Evolutionary conservation across 2,888 invertebrate species (phyloP).

Genomic region (Eurytoma californica): DNA sequence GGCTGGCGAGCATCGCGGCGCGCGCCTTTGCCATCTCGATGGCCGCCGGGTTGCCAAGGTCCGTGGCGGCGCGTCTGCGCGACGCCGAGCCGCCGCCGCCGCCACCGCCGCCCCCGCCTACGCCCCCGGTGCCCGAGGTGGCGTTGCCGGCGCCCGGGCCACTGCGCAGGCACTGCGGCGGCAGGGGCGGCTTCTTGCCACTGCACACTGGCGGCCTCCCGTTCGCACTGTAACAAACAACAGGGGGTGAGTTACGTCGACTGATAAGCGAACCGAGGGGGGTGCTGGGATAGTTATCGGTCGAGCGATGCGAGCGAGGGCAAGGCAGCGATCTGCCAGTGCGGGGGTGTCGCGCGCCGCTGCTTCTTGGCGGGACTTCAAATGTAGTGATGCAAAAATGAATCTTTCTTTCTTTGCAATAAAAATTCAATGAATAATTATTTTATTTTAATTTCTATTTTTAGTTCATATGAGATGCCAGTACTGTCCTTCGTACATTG

Average conservation of each 20-base stretch:
- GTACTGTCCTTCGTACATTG: too few species aligned
- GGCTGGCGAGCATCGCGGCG: conserved; percentile 78
- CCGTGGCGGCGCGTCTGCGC: conserved; percentile 75
- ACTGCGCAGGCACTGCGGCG: conserved; percentile 57
- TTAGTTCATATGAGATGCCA: too few species aligned
- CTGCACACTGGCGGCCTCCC: conserved; percentile 73
- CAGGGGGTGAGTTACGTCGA: not conserved
- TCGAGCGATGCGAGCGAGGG: not conserved
- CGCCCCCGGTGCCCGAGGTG: conserved; percentile 68
- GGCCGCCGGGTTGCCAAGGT: conserved; percentile 74
- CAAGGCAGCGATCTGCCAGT: conserved; percentile 1
- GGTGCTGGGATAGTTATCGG: not conserved
- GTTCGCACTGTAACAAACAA: conserved; percentile 63
- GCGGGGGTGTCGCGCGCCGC: not conserved
- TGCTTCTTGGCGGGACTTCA: too few species aligned
- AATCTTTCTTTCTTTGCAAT: too few species aligned
- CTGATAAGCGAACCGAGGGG: not conserved
- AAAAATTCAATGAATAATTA: too few species aligned
- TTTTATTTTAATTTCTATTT: too few species aligned
- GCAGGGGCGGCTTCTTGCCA: conserved; percentile 72
- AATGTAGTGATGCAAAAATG: too few species aligned
- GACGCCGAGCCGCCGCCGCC: conserved; percentile 59
- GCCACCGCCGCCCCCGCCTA: conserved; percentile 66
- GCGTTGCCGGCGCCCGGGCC: conserved; percentile 49
- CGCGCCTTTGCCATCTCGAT: conserved; percentile 75